These are phyloP conservation scores for Doris montereyensis DNA, from an alignment of 2,888 invertebrate species.

Conservation along the genomic window DNA sequence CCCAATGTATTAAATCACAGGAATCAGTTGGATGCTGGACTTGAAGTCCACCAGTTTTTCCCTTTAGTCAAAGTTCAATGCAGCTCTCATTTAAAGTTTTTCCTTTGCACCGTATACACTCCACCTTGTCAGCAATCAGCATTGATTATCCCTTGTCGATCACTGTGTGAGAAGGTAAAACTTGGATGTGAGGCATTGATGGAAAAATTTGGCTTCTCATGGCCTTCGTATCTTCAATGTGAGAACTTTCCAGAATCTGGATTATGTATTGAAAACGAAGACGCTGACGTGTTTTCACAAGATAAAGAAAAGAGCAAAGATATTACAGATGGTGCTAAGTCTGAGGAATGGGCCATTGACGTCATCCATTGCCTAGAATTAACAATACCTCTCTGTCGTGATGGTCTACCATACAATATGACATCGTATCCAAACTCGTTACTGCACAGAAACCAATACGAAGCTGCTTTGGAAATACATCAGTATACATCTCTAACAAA, in stretches of 20 bases:
- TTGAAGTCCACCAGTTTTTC: slow-evolving; percentile 92
- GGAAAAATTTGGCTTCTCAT: slow-evolving; percentile 87
- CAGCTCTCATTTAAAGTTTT: slow-evolving; percentile 94
- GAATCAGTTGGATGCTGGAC: slow-evolving; percentile 93
- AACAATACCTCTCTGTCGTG: too few species aligned
- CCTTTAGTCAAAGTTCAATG: slow-evolving; percentile 95
- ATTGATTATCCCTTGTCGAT: slow-evolving; percentile 88
- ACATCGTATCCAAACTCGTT: too few species aligned
- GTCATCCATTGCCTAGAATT: too few species aligned
- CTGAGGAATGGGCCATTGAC: too few species aligned
- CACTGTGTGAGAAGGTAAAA: slow-evolving; percentile 89
- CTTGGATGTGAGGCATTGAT: slow-evolving; percentile 89
- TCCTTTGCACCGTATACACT: slow-evolving; percentile 93
- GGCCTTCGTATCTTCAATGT: slow-evolving; percentile 93
- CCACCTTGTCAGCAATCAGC: slow-evolving; percentile 92
- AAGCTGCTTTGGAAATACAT: too few species aligned
- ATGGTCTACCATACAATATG: too few species aligned
- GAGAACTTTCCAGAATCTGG: slow-evolving; percentile 80
- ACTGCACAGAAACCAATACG: too few species aligned
- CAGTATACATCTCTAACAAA: too few species aligned
- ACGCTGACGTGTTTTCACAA: too few species aligned
- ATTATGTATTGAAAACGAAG: neutral
- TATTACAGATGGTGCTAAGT: too few species aligned
- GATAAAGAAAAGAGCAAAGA: too few species aligned
- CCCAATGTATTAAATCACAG: slow-evolving; percentile 91